Percentiles rank a stretch among this genome's conserved stretches.
These are phyloP conservation scores for Equus przewalskii DNA, from an alignment of 2,113 vertebrate species.

Conservation along the genomic window DNA sequence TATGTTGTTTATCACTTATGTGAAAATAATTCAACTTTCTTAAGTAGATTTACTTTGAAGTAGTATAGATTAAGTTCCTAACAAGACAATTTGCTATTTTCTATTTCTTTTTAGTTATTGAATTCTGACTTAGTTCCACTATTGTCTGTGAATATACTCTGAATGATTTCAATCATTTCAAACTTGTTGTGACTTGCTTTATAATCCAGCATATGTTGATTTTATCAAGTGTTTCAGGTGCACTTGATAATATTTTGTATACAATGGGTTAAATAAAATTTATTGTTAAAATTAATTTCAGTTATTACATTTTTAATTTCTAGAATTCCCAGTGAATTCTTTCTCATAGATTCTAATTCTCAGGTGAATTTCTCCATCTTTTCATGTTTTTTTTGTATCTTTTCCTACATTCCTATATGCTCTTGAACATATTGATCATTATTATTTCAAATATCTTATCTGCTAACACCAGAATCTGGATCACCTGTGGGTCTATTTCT, in stretches of 20 bases:
- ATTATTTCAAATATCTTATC: not conserved
- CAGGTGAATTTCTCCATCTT: not conserved
- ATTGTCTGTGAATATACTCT: not conserved
- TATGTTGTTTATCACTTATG: not conserved
- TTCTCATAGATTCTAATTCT: not conserved
- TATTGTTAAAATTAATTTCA: not conserved
- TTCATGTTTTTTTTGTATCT: not conserved
- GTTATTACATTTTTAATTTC: not conserved
- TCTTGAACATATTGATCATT: not conserved
- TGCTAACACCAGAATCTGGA: not conserved
- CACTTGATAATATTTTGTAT: not conserved
- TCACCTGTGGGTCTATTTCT: not conserved
- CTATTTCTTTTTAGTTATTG: not conserved
- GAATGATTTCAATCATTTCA: not conserved
- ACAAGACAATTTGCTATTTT: not conserved
- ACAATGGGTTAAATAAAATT: not conserved
- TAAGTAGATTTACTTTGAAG: constrained; percentile 3
- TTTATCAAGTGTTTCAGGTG: not conserved
- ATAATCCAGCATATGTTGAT: not conserved
- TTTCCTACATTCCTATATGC: not conserved
- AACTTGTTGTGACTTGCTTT: not conserved
- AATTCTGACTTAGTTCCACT: not conserved
- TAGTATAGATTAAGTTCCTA: not conserved
- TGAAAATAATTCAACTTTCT: not conserved
- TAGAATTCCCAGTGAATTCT: not conserved